phyloP scores from a whole-genome alignment of 2,113 vertebrate species.

The Gulo gulo region DNA sequence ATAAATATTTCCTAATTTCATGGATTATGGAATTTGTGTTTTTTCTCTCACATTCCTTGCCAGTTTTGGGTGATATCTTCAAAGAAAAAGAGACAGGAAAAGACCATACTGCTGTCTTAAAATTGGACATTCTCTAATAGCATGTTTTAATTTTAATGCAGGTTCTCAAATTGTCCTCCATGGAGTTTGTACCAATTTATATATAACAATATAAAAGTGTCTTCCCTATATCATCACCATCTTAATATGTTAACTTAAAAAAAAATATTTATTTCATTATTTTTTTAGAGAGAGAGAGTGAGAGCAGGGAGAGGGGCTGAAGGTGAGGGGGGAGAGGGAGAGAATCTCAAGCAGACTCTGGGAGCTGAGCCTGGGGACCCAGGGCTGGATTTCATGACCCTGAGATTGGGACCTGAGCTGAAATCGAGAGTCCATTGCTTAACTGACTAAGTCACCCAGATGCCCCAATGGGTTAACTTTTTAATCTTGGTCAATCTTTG shows the following conservation, averaged over 20 bases:
- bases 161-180: neutral
- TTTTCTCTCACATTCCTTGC: neutral
- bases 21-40: neutral
- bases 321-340: too few relatives aligned
- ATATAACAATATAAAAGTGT: constrained; percentile 11
- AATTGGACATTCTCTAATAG: neutral
- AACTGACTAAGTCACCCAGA: neutral
- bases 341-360: neutral
- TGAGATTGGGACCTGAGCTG: neutral
- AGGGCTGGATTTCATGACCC: neutral
- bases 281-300: neutral
- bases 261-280: too few relatives aligned
- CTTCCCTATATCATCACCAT: neutral
- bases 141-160: constrained; percentile 1
- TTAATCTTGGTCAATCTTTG: constrained; percentile 8
- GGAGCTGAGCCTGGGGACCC: neutral
- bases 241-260: neutral
- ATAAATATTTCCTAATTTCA: neutral
- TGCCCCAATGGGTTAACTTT: neutral
- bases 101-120: neutral
- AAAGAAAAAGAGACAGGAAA: neutral
- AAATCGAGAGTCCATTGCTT: neutral
- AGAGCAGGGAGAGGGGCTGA: neutral
- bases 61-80: neutral
- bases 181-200: neutral